Percentiles rank a stretch among this genome's conserved stretches.
phyloP scores from a whole-genome alignment of 2,888 invertebrate species.

The Zelleria hepariella region DNA sequence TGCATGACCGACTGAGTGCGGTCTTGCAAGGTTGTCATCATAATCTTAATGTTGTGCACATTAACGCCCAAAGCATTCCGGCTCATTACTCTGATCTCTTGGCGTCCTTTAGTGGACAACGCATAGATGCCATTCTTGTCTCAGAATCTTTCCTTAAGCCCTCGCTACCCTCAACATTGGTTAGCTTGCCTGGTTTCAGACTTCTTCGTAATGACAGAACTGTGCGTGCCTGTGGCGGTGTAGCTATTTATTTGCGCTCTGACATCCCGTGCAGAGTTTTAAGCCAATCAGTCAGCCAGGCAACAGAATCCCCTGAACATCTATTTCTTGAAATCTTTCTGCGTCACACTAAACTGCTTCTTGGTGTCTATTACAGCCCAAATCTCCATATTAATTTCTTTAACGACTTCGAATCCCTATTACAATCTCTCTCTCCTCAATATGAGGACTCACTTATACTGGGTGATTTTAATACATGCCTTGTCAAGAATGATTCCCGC shows the following conservation, averaged over 20 bases:
- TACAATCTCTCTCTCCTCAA: not conserved
- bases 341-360: slow-evolving; percentile 8
- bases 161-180: not conserved
- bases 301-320: slow-evolving; percentile 4
- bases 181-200: slow-evolving; percentile 1
- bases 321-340: slow-evolving; percentile 7
- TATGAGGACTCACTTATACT: slow-evolving; percentile 7
- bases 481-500: slow-evolving; percentile 7
- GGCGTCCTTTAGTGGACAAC: no score
- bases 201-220: slow-evolving; percentile 5
- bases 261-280: slow-evolving; percentile 3
- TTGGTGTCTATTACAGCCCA: slow-evolving; percentile 10
- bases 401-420: slow-evolving; percentile 6
- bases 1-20: no score
- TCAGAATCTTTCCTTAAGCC: no score
- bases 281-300: not conserved
- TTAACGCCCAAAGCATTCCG: no score
- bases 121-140: no score
- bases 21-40: no score
- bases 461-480: slow-evolving; percentile 15
- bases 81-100: no score
- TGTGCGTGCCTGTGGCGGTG: slow-evolving; percentile 6
- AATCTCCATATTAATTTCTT: slow-evolving; percentile 9
- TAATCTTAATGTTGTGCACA: no score
- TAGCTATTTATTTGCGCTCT: no score